Base-by-base conservation (phyloP, 2,797 vertebrate species). In the Bucorvus abyssinicus region DNA sequence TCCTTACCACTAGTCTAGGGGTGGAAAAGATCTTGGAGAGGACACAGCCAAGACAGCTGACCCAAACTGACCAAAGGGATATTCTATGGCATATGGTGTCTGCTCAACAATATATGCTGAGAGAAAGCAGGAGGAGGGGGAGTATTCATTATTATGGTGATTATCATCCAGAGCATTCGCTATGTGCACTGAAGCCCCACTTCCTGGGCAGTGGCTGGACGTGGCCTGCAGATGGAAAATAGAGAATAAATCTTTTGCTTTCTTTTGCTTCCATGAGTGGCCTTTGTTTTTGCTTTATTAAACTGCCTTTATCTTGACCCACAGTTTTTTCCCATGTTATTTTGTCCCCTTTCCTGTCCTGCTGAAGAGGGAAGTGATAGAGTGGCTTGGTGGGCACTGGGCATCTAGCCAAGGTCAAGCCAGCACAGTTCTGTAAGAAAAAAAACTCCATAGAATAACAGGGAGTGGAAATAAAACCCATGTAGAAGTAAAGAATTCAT, bases 231-330 rank as follows among this genome's bases (percentile, higher is more conserved):
- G 17, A 47, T 45, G 20, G 16, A 17, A 79, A 65, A 20, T 17
- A 65, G 16, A 64, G 16, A 86, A 69, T 40, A 59, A 59, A 29
- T 20, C 8, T 44, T 74, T 59, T 34, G 14, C 45, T 38, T 21
- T 11, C 4, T 6, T 79, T 64, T 78, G 16, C 13, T 86, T 40
- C n/a, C 9, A 3, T 4, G 1, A 3, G 3, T 1, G 4, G 15
- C 5, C 11, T 77, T 81, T 64, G 5, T 4, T 68, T 77, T 77
- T 85, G 11, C n/a, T n/a, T n/a, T n/a, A n/a, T n/a, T n/a, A n/a
- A n/a, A n/a, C n/a, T n/a, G n/a, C n/a, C n/a, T n/a, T n/a, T n/a
- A n/a, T 69, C 22, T 42, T 36, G 23, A 9, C 9, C 36, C 26
- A 40, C 0, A 3, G 36, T 3, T 44, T 63, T 65, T 44, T 38